Conservation (phyloP, 2,888 invertebrate genomes). For the Argyra leucocephala region DNA sequence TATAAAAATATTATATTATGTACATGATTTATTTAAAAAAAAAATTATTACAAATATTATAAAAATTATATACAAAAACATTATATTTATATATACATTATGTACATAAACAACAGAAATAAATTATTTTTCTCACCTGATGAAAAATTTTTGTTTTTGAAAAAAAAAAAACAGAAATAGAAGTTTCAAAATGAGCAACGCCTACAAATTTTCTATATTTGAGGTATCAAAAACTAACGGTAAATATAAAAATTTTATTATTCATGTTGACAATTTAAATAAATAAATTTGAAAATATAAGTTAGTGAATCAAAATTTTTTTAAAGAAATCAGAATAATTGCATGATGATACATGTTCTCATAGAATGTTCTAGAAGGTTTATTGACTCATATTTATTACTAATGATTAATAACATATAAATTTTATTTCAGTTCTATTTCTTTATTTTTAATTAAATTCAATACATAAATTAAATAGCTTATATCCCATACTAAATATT, state of each 20-base stretch:
- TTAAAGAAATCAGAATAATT: not conserved
- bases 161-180: too few relatives aligned
- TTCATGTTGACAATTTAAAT: not conserved
- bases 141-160: too few relatives aligned
- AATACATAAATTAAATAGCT: too few relatives aligned
- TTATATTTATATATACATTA: not conserved
- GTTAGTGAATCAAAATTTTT: not conserved
- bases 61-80: not conserved
- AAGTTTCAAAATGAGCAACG: not conserved
- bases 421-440: too few relatives aligned
- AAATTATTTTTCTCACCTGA: not conserved
- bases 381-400: not conserved
- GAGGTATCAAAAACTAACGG: too few relatives aligned
- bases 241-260: not conserved
- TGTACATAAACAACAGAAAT: not conserved
- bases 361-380: slow-evolving; percentile 3
- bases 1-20: too few relatives aligned
- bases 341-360: not conserved
- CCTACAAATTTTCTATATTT: not conserved
- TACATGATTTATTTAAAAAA: too few relatives aligned
- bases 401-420: too few relatives aligned
- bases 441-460: too few relatives aligned
- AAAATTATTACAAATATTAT: not conserved
- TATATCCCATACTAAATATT: too few relatives aligned
- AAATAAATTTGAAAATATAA: not conserved